Percentiles rank a stretch among this genome's conserved stretches.
Conservation (phyloP, 2,888 invertebrate genomes). For the Ramazzottius varieornatus region DNA sequence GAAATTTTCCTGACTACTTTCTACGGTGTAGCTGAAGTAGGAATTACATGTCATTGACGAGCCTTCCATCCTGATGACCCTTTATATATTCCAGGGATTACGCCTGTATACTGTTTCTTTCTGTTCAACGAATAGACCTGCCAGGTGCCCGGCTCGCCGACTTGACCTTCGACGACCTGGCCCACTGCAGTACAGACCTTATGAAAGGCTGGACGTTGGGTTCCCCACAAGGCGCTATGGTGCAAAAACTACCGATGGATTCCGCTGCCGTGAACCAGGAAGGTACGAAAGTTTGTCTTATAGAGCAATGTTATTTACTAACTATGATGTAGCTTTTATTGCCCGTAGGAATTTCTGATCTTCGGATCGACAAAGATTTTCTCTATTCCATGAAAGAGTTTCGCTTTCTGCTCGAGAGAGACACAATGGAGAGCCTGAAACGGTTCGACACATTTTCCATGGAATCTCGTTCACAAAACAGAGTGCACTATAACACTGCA, state of each 20-base stretch:
- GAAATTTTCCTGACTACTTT: too few relatives aligned
- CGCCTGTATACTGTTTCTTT: not conserved
- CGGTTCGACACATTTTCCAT: too few relatives aligned
- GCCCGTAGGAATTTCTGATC: not conserved
- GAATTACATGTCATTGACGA: too few relatives aligned
- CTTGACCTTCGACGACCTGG: not conserved
- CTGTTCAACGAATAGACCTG: not conserved
- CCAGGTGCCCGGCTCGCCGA: not conserved
- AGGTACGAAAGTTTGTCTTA: too few relatives aligned
- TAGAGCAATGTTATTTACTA: too few relatives aligned
- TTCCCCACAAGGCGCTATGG: too few relatives aligned
- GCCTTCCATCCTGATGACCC: too few relatives aligned
- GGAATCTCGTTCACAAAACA: too few relatives aligned
- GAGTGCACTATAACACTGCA: too few relatives aligned
- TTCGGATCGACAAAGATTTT: not conserved
- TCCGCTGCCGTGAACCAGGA: not conserved
- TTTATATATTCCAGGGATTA: not conserved
- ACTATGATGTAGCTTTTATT: too few relatives aligned
- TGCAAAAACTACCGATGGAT: too few relatives aligned
- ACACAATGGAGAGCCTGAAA: not conserved
- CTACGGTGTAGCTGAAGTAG: too few relatives aligned
- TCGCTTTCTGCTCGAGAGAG: not conserved
- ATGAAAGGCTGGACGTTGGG: conserved; percentile 1
- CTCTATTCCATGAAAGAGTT: not conserved
- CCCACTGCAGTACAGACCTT: not conserved